Percentiles rank a stretch among this genome's conserved stretches.
These are phyloP conservation scores for Saccopteryx bilineata DNA, from an alignment of 2,113 vertebrate genomes.

Conservation along the genomic window DNA sequence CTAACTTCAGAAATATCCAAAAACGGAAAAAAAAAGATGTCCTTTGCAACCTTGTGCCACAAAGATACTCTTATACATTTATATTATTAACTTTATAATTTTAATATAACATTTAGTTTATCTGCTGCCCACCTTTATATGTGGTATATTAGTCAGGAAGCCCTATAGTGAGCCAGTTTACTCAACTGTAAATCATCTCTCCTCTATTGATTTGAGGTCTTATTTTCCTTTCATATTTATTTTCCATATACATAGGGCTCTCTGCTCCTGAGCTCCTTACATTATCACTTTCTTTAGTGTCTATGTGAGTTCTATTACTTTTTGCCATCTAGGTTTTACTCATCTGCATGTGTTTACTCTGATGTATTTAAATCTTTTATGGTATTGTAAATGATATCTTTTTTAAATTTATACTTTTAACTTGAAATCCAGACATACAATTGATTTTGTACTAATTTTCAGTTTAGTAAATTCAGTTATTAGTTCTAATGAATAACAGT, in stretches of 20 bases:
- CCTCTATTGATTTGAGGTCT: neutral
- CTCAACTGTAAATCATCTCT: neutral
- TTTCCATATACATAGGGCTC: neutral
- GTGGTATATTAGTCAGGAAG: neutral
- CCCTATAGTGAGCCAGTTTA: neutral
- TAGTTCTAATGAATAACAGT: neutral
- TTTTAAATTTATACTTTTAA: slow-evolving; percentile 18
- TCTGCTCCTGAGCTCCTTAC: neutral
- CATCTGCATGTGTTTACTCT: slow-evolving; percentile 31
- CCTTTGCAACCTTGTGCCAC: neutral
- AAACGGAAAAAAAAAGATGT: neutral
- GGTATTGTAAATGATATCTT: neutral
- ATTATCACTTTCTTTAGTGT: neutral
- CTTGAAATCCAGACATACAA: neutral
- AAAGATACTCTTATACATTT: neutral
- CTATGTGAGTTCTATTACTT: slow-evolving; percentile 1
- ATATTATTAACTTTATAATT: neutral
- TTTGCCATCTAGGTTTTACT: neutral
- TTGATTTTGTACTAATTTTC: neutral
- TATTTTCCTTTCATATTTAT: neutral
- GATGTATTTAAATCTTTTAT: slow-evolving; percentile 34
- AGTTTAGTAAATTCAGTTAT: neutral
- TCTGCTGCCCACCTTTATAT: neutral
- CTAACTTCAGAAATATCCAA: no score
- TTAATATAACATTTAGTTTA: neutral